These are phyloP conservation scores for Minunthozetes semirufus DNA, from an alignment of 2,888 invertebrate species.

Conservation along the genomic window DNA sequence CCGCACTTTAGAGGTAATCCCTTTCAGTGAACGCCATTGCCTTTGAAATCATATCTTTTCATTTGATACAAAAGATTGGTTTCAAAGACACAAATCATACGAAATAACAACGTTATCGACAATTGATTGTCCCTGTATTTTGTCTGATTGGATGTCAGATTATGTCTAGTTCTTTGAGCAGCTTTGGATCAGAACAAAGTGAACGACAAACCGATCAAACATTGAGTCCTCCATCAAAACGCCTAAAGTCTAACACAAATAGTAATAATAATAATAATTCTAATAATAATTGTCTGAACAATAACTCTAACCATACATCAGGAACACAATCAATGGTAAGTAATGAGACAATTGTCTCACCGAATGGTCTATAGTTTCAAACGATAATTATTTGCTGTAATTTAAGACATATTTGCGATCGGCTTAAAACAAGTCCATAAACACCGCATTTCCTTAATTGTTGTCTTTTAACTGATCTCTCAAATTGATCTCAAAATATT, in stretches of 20 bases:
- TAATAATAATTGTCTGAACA: neutral
- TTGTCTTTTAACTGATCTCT: too few species aligned
- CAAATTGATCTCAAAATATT: too few species aligned
- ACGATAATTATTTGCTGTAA: neutral
- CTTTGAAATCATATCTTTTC: neutral
- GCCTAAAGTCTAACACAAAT: neutral
- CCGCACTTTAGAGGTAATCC: too few species aligned
- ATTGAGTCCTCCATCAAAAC: slow-evolving; percentile 5
- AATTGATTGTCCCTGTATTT: neutral
- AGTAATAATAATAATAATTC: neutral
- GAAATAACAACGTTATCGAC: neutral
- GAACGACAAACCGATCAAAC: slow-evolving; percentile 20
- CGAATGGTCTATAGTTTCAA: neutral
- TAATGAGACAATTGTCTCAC: neutral
- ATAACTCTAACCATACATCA: slow-evolving; percentile 1
- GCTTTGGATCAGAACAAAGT: slow-evolving; percentile 13
- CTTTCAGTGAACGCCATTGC: too few species aligned
- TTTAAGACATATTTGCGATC: neutral
- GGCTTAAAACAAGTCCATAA: too few species aligned
- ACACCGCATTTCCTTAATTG: too few species aligned
- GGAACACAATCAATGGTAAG: neutral
- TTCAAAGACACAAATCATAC: neutral
- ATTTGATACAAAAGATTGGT: neutral
- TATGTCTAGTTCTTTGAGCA: slow-evolving; percentile 19
- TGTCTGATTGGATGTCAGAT: slow-evolving; percentile 9